phyloP scores from a whole-genome alignment of 2,797 vertebrate genomes.

The Nyctibius grandis region DNA sequence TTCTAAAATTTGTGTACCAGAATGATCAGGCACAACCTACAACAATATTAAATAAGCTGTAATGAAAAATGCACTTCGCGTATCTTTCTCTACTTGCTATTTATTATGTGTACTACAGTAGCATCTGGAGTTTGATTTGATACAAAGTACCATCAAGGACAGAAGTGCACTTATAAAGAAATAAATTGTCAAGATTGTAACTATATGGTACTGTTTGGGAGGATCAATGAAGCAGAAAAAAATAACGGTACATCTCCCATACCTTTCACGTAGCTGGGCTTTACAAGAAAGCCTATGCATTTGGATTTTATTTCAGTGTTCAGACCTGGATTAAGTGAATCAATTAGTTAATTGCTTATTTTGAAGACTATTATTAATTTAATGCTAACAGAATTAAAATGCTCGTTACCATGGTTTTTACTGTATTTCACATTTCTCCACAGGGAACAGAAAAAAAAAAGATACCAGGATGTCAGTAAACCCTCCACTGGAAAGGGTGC shows the following conservation, averaged over 20 bases:
- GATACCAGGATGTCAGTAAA: neutral
- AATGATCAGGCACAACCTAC: neutral
- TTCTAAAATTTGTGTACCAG: neutral
- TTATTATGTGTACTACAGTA: neutral
- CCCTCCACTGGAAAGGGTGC: neutral
- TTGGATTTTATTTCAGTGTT: neutral
- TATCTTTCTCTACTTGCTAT: neutral
- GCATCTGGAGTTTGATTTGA: neutral
- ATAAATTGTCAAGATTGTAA: neutral
- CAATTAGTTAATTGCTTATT: neutral
- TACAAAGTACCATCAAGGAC: neutral
- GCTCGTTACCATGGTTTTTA: neutral
- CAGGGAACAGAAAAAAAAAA: neutral
- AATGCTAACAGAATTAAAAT: neutral
- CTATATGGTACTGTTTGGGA: neutral
- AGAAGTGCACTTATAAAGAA: neutral
- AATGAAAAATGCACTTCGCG: neutral
- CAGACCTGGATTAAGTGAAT: neutral
- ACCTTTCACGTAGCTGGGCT: neutral
- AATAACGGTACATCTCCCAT: neutral
- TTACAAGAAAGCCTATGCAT: neutral
- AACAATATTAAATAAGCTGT: neutral
- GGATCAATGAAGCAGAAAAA: neutral
- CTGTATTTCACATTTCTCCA: neutral
- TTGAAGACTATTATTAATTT: neutral